Evolutionary conservation across 2,113 vertebrate genomes (phyloP).

Genomic region (Pachycephala philippinensis): DNA sequence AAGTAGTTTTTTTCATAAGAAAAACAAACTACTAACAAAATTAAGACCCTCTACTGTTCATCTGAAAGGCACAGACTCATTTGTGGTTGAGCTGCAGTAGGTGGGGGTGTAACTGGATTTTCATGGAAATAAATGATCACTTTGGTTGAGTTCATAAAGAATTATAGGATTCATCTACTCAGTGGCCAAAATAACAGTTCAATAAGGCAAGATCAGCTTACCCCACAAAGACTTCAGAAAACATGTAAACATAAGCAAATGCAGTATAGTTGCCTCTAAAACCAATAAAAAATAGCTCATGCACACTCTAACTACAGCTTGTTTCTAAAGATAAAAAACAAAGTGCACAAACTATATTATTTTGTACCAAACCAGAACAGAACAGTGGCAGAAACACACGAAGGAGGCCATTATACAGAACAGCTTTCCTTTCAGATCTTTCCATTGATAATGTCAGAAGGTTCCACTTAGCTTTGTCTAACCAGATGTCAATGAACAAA

Average conservation of each 20-base stretch:
- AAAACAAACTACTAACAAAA: not conserved
- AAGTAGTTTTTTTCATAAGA: not conserved
- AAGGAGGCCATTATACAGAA: constrained; percentile 2
- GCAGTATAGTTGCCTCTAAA: not conserved
- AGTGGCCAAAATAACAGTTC: not conserved
- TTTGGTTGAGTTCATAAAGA: not conserved
- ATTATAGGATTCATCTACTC: not conserved
- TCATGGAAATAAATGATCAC: not conserved
- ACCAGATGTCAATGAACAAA: constrained; percentile 51
- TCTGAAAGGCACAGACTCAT: not conserved
- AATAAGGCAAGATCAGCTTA: not conserved
- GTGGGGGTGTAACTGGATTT: not conserved
- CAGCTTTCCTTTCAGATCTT: constrained; percentile 36
- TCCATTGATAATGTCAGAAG: constrained; percentile 53
- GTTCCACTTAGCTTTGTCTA: constrained; percentile 55
- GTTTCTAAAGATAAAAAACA: constrained; percentile 7
- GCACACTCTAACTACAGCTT: not conserved
- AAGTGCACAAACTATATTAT: not conserved
- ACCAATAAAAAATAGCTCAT: not conserved
- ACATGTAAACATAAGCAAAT: not conserved
- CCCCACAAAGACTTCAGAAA: not conserved
- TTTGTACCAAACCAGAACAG: not conserved
- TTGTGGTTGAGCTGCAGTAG: not conserved
- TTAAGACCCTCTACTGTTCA: not conserved
- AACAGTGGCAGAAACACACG: constrained; percentile 39